phyloP scores from a whole-genome alignment of 2,888 invertebrate genomes.

The Drosophila bunnanda region DNA sequence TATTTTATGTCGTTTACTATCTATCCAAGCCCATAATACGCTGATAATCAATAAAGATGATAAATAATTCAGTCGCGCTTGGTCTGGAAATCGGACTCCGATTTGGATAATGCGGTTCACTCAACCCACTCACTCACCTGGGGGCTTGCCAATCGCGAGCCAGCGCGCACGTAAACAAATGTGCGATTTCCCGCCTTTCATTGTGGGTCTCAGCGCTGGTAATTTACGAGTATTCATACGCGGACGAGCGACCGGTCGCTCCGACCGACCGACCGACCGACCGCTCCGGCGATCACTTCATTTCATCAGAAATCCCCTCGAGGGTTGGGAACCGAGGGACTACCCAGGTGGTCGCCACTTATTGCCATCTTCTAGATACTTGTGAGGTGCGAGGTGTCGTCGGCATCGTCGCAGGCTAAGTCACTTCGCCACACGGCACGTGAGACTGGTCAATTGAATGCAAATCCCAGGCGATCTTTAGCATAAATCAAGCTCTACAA shows the following conservation, averaged over 20 bases:
- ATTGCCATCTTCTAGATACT: conserved; percentile 12
- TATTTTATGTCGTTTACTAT: conserved; percentile 34
- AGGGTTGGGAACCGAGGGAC: conserved; percentile 1
- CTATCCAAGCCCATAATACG: conserved; percentile 20
- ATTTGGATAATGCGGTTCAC: conserved; percentile 25
- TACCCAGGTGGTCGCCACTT: conserved; percentile 16
- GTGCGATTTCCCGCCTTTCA: conserved; percentile 53
- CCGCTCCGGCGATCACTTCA: conserved; percentile 38
- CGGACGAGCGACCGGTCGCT: neutral
- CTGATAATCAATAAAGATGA: conserved; percentile 34
- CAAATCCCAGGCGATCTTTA: conserved; percentile 1
- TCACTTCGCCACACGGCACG: conserved; percentile 17
- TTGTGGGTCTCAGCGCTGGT: conserved; percentile 22
- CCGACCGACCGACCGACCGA: too few relatives aligned
- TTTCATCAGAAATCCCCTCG: conserved; percentile 53
- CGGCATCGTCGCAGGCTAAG: conserved; percentile 21
- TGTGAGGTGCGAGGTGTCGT: neutral
- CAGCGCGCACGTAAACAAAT: conserved; percentile 27
- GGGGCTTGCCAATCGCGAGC: conserved; percentile 49
- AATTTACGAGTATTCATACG: conserved; percentile 27
- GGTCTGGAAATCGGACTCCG: conserved; percentile 1
- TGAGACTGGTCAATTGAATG: conserved; percentile 17
- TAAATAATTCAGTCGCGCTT: conserved; percentile 20
- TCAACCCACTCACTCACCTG: conserved; percentile 34
- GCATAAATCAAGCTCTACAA: conserved; percentile 24